Conservation (phyloP, 2,797 vertebrate genomes). For the Pteronotus mesoamericanus region DNA sequence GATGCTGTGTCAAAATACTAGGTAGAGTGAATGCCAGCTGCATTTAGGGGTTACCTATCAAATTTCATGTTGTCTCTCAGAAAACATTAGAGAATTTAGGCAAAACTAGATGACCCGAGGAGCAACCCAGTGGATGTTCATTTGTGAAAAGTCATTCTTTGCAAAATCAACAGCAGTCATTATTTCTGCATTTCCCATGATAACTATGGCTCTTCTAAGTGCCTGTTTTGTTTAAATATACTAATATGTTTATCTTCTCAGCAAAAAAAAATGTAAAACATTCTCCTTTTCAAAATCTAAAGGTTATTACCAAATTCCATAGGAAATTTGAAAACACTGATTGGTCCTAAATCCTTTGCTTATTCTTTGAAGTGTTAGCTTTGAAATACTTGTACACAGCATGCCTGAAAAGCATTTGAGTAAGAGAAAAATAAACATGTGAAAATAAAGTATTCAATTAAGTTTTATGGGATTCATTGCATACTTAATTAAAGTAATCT, state of each 20-base stretch:
- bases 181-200: slow-evolving; percentile 56
- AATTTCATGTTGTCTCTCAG: slow-evolving; percentile 70
- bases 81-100: slow-evolving; percentile 76
- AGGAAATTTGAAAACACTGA: slow-evolving; percentile 52
- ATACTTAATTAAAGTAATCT: slow-evolving; percentile 68
- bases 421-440: slow-evolving; percentile 61
- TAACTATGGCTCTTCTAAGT: neutral
- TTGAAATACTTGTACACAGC: slow-evolving; percentile 46
- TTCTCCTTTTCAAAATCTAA: slow-evolving; percentile 67
- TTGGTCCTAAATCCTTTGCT: slow-evolving; percentile 52
- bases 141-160: slow-evolving; percentile 62
- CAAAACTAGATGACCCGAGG: slow-evolving; percentile 67
- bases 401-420: slow-evolving; percentile 52
- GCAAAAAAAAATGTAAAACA: slow-evolving; percentile 13
- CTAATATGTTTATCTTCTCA: slow-evolving; percentile 33
- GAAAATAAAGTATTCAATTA: slow-evolving; percentile 64
- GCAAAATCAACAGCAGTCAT: slow-evolving; percentile 55
- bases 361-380: slow-evolving; percentile 55
- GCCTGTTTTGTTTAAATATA: neutral
- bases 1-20: slow-evolving; percentile 71
- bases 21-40: slow-evolving; percentile 69
- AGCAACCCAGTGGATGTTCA: slow-evolving; percentile 55
- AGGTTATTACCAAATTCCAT: slow-evolving; percentile 28
- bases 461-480: slow-evolving; percentile 65
- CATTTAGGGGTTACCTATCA: slow-evolving; percentile 63